These are phyloP conservation scores for Tenthredo distinguenda DNA, from an alignment of 2,888 invertebrate genomes.

Conservation along the genomic window DNA sequence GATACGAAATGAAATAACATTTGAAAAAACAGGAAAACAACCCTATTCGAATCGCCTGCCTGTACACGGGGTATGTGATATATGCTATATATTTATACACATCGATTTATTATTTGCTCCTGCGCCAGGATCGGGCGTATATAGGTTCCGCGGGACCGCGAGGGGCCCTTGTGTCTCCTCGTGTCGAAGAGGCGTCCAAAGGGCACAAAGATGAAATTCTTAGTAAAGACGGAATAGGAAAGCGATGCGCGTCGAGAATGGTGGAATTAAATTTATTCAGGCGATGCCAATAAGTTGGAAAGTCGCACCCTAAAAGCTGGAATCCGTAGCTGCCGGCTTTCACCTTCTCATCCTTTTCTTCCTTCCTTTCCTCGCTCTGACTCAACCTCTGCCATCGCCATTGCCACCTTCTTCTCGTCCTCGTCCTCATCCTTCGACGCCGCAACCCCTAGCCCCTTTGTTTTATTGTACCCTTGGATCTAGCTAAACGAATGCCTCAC, in stretches of 20 bases:
- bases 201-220: slow-evolving; percentile 71
- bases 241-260: slow-evolving; percentile 66
- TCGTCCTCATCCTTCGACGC: not conserved
- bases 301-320: slow-evolving; percentile 73
- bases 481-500: slow-evolving; percentile 45
- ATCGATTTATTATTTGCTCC: slow-evolving; percentile 1
- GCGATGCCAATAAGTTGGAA: slow-evolving; percentile 75
- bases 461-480: slow-evolving; percentile 40
- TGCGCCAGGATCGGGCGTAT: not conserved
- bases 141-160: not conserved
- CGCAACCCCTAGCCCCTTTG: not conserved
- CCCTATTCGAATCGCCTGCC: not conserved
- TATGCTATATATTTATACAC: not conserved
- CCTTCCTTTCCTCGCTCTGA: slow-evolving; percentile 4
- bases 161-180: slow-evolving; percentile 34
- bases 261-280: slow-evolving; percentile 76
- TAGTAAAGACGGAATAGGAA: slow-evolving; percentile 65
- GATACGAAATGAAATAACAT: not conserved
- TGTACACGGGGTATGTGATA: not conserved
- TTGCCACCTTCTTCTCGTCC: not conserved
- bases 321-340: slow-evolving; percentile 62
- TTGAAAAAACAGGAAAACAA: not conserved
- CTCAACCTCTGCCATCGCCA: slow-evolving; percentile 21
- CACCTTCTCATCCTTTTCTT: slow-evolving; percentile 55
- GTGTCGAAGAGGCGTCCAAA: slow-evolving; percentile 64